Base-by-base conservation (phyloP, 2,113 vertebrate species). In the Parotia lawesii region DNA sequence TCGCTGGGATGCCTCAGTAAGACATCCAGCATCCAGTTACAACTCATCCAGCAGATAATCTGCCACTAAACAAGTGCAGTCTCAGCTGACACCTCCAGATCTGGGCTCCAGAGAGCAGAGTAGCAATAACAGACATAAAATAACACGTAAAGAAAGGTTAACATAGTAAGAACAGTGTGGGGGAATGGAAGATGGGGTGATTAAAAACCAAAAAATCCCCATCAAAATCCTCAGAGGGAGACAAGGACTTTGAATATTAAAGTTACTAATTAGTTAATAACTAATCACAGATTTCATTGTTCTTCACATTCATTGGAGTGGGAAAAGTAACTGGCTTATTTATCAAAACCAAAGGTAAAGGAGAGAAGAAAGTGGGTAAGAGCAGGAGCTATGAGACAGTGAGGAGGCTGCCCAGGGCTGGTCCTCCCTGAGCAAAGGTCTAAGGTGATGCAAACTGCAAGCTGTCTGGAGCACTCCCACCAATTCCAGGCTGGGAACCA, bases 151-250 rank as follows among this genome's bases (percentile, higher is more conserved):
- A 62, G 15, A 44, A 40, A 76, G 23, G 20, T 65, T 69, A 53
- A 40, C 65, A 44, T 23, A 82, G 15, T 48, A 42, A 35, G 22
- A 87, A 51, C 3, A 21, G 1, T 23, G 9, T 10, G 69, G 9
- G 7, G 17, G 4, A 2, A 57, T 51, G 22, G 31, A 69, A 53
- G 13, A 37, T 5, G 37, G 8, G 2, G 9, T 47, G 31, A 42
- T 27, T 61, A 31, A 22, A 40, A 40, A 9, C 0, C 1, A 38
- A 61, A 67, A 47, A 47, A 4, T 27, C 57, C 2, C 13, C 5
- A 8, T 3, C 8, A 24, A 50, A 76, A 57, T 61, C 16, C 57
- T 75, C 22, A 72, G 54, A 44, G 11, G 2, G 10, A 18, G 9
- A 44, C 5, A 45, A 44, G 8, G 31, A 51, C 44, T 76, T 76